A percentile compares a stretch with the other conserved stretches of the same genome.
These are phyloP conservation scores for Semicossyphus pulcher DNA, from an alignment of 2,113 vertebrate species.

Conservation along the genomic window DNA sequence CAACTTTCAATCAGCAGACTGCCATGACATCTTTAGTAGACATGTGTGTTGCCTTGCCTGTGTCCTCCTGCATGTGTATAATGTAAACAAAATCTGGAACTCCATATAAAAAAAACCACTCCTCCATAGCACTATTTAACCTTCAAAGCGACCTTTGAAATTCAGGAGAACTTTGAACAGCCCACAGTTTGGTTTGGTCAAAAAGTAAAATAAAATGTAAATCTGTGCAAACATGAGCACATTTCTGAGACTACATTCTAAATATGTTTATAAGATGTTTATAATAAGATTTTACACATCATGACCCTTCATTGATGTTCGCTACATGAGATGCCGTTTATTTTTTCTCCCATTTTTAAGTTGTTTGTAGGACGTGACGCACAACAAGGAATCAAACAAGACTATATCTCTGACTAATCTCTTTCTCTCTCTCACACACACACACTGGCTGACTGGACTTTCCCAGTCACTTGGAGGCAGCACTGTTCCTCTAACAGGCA, in stretches of 20 bases:
- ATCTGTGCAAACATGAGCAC: no score
- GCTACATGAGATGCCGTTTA: no score
- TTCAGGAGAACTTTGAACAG: no score
- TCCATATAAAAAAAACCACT: neutral
- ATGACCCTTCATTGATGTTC: no score
- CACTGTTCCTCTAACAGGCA: conserved; percentile 44
- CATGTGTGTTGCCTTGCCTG: neutral
- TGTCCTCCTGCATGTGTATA: neutral
- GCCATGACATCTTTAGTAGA: neutral
- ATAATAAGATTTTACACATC: no score
- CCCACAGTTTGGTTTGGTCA: no score
- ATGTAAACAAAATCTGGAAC: neutral
- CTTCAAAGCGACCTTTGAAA: no score
- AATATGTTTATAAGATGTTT: no score
- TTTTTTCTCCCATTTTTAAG: no score
- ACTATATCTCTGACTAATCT: neutral
- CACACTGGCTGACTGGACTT: conserved; percentile 18
- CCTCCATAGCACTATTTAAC: neutral
- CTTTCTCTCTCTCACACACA: conserved; percentile 4
- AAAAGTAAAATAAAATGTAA: no score
- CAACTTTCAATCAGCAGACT: neutral
- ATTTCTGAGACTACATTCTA: no score
- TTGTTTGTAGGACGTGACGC: no score
- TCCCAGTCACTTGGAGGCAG: conserved; percentile 68
- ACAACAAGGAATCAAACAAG: neutral